A percentile compares a stretch with the other conserved stretches of the same genome.
phyloP scores from a whole-genome alignment of 1,140 invertebrate species.

The Drosophila bipectinata region DNA sequence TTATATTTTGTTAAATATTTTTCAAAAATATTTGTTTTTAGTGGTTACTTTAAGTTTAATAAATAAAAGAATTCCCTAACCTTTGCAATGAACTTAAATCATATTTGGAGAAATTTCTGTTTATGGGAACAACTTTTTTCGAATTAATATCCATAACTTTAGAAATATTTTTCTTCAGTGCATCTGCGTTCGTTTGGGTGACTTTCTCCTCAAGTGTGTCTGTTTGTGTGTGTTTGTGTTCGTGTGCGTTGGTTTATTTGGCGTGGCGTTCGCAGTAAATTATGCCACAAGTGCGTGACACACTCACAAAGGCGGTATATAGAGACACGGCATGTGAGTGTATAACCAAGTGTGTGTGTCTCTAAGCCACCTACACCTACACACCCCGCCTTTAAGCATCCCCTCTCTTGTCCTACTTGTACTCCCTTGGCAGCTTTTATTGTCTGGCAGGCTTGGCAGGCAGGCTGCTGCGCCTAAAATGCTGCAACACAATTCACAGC shows the following conservation, averaged over 20 bases:
- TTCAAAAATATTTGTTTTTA: too few species aligned
- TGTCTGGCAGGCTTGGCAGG: conserved; percentile 18
- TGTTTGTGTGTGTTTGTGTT: conserved; percentile 6
- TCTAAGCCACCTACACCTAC: background rate
- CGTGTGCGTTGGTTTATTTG: conserved; percentile 36
- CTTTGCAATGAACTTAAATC: too few species aligned
- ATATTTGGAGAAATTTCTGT: too few species aligned
- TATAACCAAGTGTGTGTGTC: background rate
- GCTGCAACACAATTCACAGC: conserved; percentile 61
- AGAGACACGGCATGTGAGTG: background rate
- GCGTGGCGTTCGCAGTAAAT: conserved; percentile 59
- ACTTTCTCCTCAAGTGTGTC: too few species aligned
- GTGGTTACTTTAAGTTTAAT: too few species aligned
- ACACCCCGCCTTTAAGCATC: background rate
- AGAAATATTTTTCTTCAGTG: background rate
- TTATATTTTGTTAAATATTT: too few species aligned
- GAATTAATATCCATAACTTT: too few species aligned
- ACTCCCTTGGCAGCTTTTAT: conserved; percentile 49
- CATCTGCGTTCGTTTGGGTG: background rate
- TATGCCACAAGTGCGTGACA: conserved; percentile 76
- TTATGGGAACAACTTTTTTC: too few species aligned
- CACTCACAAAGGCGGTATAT: conserved; percentile 28
- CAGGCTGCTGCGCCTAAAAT: conserved; percentile 47
- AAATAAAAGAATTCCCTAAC: too few species aligned
- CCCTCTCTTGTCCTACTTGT: background rate